Conservation (phyloP, 2,797 vertebrate species). For the Anas bahamensis region DNA sequence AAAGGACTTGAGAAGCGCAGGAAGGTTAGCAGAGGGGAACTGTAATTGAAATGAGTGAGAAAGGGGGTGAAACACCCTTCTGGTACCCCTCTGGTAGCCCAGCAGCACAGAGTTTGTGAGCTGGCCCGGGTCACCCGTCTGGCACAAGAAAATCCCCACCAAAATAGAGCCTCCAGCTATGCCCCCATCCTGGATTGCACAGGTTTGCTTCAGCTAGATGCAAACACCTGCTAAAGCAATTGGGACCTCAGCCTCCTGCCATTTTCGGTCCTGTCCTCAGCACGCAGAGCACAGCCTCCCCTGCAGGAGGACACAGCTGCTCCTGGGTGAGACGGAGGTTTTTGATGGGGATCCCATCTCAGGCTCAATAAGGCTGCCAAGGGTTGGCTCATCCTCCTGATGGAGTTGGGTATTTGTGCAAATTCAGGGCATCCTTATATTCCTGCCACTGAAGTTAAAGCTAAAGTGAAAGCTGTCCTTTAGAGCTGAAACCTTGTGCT, state of each 20-base stretch:
- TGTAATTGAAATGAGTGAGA: not conserved
- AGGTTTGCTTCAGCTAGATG: not conserved
- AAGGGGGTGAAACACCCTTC: not conserved
- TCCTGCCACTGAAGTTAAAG: not conserved
- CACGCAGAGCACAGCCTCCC: accelerated
- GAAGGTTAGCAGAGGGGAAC: not conserved
- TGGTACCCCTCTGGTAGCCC: not conserved
- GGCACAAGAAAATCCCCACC: not conserved
- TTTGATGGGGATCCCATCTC: not conserved
- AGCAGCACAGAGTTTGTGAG: not conserved
- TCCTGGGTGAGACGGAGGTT: not conserved
- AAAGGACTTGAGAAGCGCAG: not conserved
- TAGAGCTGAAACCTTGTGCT: not conserved
- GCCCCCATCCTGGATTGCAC: not conserved
- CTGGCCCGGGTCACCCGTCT: not conserved
- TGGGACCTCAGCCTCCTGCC: accelerated
- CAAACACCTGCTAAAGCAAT: not conserved
- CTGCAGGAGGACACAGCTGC: not conserved
- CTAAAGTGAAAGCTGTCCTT: not conserved
- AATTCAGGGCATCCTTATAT: not conserved
- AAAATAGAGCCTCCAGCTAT: not conserved
- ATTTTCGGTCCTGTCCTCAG: not conserved
- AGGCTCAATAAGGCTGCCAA: not conserved
- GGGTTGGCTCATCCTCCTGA: not conserved
- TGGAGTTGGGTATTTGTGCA: not conserved